phyloP scores from a whole-genome alignment of 2,113 vertebrate species.

The Apteryx owenii region DNA sequence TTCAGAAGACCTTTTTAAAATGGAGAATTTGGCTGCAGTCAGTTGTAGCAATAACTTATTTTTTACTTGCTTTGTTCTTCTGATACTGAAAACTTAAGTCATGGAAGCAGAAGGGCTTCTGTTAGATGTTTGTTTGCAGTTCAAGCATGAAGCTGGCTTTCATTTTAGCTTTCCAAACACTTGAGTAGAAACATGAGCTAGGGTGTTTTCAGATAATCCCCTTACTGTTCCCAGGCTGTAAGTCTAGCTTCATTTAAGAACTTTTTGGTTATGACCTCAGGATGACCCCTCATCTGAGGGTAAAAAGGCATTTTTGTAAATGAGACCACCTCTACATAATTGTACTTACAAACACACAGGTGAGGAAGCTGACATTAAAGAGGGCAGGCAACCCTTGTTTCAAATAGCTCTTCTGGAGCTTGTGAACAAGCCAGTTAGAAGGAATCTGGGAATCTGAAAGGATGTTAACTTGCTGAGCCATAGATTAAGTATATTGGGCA shows the following conservation, averaged over 20 bases:
- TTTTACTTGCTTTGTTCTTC: not conserved
- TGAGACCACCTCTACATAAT: not conserved
- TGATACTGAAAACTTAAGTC: not conserved
- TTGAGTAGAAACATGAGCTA: not conserved
- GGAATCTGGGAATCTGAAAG: too few relatives aligned
- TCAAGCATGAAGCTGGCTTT: not conserved
- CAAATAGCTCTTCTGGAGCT: not conserved
- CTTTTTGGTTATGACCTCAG: not conserved
- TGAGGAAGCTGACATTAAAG: not conserved
- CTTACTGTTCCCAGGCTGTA: not conserved
- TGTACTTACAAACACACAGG: rapidly evolving
- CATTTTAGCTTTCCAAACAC: not conserved
- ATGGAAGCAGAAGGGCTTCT: not conserved
- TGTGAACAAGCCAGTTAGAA: not conserved
- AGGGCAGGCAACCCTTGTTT: not conserved
- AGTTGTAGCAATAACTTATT: not conserved
- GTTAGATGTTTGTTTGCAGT: not conserved
- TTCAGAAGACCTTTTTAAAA: not conserved
- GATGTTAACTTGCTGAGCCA: not conserved
- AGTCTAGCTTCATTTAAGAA: not conserved
- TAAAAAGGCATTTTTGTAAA: not conserved
- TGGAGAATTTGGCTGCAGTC: not conserved
- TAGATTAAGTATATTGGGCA: too few relatives aligned
- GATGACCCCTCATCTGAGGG: not conserved
- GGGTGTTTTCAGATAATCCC: not conserved